Base-by-base conservation (phyloP, 1,140 invertebrate species). In the Mamestra configurata region DNA sequence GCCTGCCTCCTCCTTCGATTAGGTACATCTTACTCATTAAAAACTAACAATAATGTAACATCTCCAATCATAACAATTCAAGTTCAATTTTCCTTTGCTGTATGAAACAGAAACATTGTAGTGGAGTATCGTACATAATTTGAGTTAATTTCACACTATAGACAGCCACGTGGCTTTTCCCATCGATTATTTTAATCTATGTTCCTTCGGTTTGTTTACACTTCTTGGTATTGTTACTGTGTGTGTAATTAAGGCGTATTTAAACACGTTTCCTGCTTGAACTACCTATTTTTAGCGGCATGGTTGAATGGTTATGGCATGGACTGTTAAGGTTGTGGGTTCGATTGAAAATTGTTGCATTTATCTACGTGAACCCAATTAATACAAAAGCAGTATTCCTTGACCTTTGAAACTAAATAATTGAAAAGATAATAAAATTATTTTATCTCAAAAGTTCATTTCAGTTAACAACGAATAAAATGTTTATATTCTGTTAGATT, bases 91-190 rank as follows among this genome's bases (percentile, higher is more conserved):
- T 24, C 53, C 53, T 55, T 49, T 49, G 24, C 20, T 24, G 46
- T 2, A 18, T 53, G 11, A 53, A 51, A 71, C 46, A 71, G 35
- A 35, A 13, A 31, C 13, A 20, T 51, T 31, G 24, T 31, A n/a
- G 18, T 5, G 46, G 7, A 51, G 13, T 11, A 53, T 20, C 46
- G 11, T 20, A 53, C 46, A 24, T 51, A 71, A 71, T 79, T 79
- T 81, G 22, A 68, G 22, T 53, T 81, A 81, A 80, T 76, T 61
- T 83, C 61, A 82, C 80, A 79, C 53, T 79, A 49, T 43, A 46
- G 51, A 13, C 37, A 0, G 35, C 37, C 79, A 51, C 59, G 31
- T 51, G 77, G 66, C 20, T 8, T 37, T 82, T 82, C 80, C 64
- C 80, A 68, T 51, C 20, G n/a, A 79, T 61, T 77, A 66, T 35